Evolutionary conservation across 2,888 invertebrate species (phyloP).

Genomic region (Neocrepidodera transversa): DNA sequence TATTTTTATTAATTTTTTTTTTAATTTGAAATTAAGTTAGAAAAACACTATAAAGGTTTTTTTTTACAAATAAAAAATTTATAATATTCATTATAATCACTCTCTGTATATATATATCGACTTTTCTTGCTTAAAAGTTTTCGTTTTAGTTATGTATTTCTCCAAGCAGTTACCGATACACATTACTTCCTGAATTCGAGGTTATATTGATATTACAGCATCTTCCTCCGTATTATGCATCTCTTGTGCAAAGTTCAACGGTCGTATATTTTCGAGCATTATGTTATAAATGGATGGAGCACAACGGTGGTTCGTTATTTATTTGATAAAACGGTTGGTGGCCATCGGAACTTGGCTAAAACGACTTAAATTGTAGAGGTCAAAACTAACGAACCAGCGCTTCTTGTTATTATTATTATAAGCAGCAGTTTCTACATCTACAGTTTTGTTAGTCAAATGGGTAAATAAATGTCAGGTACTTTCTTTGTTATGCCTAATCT

Average conservation of each 20-base stretch:
- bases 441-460: slow-evolving; percentile 15
- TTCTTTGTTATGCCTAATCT: not conserved
- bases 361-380: slow-evolving; percentile 32
- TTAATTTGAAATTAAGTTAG: too few species aligned
- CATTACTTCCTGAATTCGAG: not conserved
- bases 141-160: too few species aligned
- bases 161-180: too few species aligned
- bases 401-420: slow-evolving; percentile 5
- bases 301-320: slow-evolving; percentile 31
- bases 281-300: slow-evolving; percentile 20
- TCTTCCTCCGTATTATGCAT: slow-evolving; percentile 1
- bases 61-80: too few species aligned
- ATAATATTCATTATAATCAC: too few species aligned
- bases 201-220: not conserved
- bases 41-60: too few species aligned
- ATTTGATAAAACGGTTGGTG: slow-evolving; percentile 31
- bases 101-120: too few species aligned
- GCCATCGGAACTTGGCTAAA: slow-evolving; percentile 30
- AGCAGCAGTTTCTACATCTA: slow-evolving; percentile 1
- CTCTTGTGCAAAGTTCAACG: slow-evolving; percentile 23
- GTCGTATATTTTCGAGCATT: slow-evolving; percentile 30
- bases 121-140: too few species aligned
- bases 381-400: slow-evolving; percentile 26
- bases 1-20: too few species aligned
- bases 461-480: slow-evolving; percentile 17